phyloP scores from a whole-genome alignment of 2,888 invertebrate species.

The Scrobipalpa costella region DNA sequence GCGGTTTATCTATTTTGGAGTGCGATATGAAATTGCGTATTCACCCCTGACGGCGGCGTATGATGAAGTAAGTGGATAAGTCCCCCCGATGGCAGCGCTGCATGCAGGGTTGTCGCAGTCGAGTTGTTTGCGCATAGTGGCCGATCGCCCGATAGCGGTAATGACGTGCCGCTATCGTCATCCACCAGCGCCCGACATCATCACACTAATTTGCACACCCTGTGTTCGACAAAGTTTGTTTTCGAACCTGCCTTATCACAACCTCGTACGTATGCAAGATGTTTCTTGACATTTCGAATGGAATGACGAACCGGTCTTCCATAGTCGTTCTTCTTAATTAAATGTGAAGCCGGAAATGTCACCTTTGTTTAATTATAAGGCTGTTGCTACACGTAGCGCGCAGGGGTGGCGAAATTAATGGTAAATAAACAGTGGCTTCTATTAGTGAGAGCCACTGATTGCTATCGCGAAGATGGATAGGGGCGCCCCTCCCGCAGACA shows the following conservation, averaged over 20 bases:
- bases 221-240: conserved; percentile 20
- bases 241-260: not conserved
- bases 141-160: conserved; percentile 47
- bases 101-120: conserved; percentile 2
- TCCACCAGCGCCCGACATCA: conserved; percentile 40
- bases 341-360: conserved; percentile 18
- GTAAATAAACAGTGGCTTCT: conserved; percentile 49
- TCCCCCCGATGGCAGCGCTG: conserved; percentile 19
- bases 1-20: conserved; percentile 22
- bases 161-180: conserved; percentile 50
- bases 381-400: conserved; percentile 31
- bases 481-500: conserved; percentile 34
- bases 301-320: not conserved
- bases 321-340: conserved; percentile 22
- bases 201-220: conserved; percentile 30
- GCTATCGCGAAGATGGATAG: conserved; percentile 50
- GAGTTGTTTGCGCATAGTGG: conserved; percentile 25
- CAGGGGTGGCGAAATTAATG: conserved; percentile 42
- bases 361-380: conserved; percentile 18
- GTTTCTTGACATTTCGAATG: conserved; percentile 5
- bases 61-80: conserved; percentile 22
- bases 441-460: conserved; percentile 51
- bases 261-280: not conserved
- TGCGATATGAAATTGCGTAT: conserved; percentile 23
- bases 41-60: conserved; percentile 18